Evolutionary conservation across 2,888 invertebrate genomes (phyloP), one percentile per base, ranked within the genome.

Genomic region (Harpalus rubripes): DNA sequence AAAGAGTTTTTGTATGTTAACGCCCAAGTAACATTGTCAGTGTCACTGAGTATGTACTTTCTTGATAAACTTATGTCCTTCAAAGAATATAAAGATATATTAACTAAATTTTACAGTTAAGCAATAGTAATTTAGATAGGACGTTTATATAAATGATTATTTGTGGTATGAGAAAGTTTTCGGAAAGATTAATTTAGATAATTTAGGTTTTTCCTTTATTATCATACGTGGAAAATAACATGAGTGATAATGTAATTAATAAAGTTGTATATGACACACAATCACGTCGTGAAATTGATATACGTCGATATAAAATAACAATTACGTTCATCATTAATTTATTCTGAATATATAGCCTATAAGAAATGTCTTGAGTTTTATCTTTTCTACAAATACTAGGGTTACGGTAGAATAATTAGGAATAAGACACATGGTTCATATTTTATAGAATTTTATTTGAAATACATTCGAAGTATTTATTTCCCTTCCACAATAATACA

Each of bases 1-100:
- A 68, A 68, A 68, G 68, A 68, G 39, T 68, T 68, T 68, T 68
- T 39, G 68, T 68, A 39, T 68, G 68, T 68, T 68, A 68, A 68
- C 68, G 68, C 68, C 68, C 68, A 68, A 63, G 16, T 26, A 63
- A 63, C 10, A 26, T 63, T 63, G 63, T 63, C 26, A 39, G 32
- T 68, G 39, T 68, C 68, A 68, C 32, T 68, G 68, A 15, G 68
- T n/a, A 32, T 68, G 39, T 39, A 39, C 32, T 26, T 68, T 68
- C 32, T 26, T 32, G 15, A 68, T 68, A 68, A 68, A 68, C 26
- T 65, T 68, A 68, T 68, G 68, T 68, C n/a, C 32, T 26, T 26
- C n/a, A n/a, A 5, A 32, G 4, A 68, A 39, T 41, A 68, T 68
- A 68, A 39, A 68, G 68, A 68, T 68, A 68, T 68, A 10, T 39